Base-by-base conservation (phyloP, 2,797 vertebrate species). In the Stomatorhinus walkeri region DNA sequence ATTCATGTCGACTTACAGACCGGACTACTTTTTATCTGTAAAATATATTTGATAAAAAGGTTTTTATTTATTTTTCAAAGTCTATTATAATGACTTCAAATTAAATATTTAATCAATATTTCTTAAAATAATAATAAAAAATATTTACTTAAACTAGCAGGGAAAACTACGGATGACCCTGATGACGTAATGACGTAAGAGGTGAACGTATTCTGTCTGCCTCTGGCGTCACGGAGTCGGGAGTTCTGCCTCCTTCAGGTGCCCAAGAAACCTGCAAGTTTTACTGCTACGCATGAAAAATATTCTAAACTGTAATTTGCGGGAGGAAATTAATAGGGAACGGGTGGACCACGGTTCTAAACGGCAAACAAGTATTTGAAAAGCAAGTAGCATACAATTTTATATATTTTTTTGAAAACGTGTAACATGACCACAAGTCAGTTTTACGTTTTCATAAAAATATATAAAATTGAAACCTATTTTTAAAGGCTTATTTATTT, bases 21-120 rank as follows among this genome's bases (percentile, higher is more conserved):
- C 89, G 93, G 91, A 93, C 93, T 94, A 92, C 93, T 94, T 95
- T 92, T 56, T 0, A 0, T 0, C 3, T 32, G 54, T 24, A 48
- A 64, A 68, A 85, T 59, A 14, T 32, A 61, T 51, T 52, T 40
- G 7, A 48, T 43, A 46, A 9, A 32, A 40, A 84, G 4, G 46
- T 48, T 14, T 86, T 85, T 40, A n/a, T 81, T 81, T 81, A 1
- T 22, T 22, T 46, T 9, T 81, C 3, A 3, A 79, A 9, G 19
- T 22, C 8, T 3, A 10, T 22, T 81, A 9, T 8, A 81, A 81
- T 10, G 0, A 46, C 16, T 46, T 81, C 0, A 46, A 1, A 46
- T 81, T 76, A 46, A 81, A 43, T 22, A 19, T 46, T 2, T 46
- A 81, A 46, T n/a, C 6, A n/a, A 22, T 46, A 40, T 81, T 46